Conservation (phyloP, 2,113 vertebrate species). For the Gavialis gangeticus region DNA sequence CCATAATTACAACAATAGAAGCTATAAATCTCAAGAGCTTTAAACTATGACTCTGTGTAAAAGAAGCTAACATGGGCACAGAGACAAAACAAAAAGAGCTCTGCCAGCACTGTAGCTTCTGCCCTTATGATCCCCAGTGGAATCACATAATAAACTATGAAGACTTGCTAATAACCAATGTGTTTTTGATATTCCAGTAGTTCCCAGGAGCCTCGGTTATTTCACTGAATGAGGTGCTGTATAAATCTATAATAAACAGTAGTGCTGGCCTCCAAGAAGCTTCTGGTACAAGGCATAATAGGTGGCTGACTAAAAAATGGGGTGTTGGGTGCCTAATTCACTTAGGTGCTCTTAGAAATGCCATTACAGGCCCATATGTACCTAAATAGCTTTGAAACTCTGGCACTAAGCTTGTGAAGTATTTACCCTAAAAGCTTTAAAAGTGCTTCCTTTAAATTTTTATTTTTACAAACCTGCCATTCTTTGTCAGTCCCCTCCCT, state of each 20-base stretch:
- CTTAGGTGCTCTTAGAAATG: background rate
- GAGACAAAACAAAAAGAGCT: background rate
- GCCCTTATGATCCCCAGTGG: background rate
- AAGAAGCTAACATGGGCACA: background rate
- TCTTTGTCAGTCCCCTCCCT: background rate
- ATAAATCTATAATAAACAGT: background rate
- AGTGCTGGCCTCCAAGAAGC: background rate
- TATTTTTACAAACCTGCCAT: background rate
- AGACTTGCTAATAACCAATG: background rate
- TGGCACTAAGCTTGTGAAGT: background rate
- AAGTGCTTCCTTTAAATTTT: background rate
- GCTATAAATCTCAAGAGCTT: background rate
- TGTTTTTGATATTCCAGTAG: background rate
- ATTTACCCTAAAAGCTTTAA: background rate
- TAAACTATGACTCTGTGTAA: background rate
- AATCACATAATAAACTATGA: background rate
- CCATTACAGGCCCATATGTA: background rate
- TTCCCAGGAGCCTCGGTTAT: background rate
- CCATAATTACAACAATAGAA: background rate
- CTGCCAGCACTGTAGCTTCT: background rate
- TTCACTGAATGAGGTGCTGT: background rate
- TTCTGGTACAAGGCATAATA: background rate
- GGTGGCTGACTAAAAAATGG: background rate
- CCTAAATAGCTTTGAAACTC: rapidly evolving
- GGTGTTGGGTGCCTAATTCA: background rate